Evolutionary conservation across 2,113 vertebrate species (phyloP), one percentile per base, ranked within the genome.

Genomic region (Lampris incognitus): DNA sequence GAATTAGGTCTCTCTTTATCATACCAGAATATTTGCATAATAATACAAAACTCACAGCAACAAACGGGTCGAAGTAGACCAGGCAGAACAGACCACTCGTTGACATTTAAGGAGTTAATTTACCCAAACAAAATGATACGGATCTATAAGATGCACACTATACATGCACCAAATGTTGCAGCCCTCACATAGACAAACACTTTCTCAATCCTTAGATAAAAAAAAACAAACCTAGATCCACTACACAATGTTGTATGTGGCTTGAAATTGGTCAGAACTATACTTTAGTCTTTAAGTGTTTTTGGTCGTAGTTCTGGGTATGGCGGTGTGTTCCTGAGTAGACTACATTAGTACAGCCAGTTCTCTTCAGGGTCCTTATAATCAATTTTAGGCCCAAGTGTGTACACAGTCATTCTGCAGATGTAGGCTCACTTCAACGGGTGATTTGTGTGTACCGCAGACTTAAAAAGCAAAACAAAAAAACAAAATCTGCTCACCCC

Each of bases 21-120:
- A 83, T 58, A 86, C 38, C 58, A 67, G 56, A 74, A 59, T 72
- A 57, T 79, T 46, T 77, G 51, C 87, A 91, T 88, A 87, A 89
- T 85, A 89, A 76, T 80, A 88, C 74, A 87, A 86, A 90, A 75
- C 76, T 71, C 88, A 92, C 83, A 84, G 74, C 87, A 90, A 88
- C 69, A 73, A 24, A 72, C 38, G 85, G 9, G 69, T 55, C 55
- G 38, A 82, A 75, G 49, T 56, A 59, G 46, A 76, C 10, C 56
- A 76, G n/a, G 56, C 7, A 7, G 46, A 46, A 7, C 7, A 7
- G 40, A 13, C 46, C 3, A 46, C 4, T 46, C 7, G 44, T 64
- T 24, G 38, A 2, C 58, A 38, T 65, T 46, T 46, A 37, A 58
- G 38, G 52, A 58, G 39, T 11, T 9, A 24, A 10, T 73, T 24